phyloP scores from a whole-genome alignment of 92 coral and sea anemone species.

The Hydrozoanthus gracilis region DNA sequence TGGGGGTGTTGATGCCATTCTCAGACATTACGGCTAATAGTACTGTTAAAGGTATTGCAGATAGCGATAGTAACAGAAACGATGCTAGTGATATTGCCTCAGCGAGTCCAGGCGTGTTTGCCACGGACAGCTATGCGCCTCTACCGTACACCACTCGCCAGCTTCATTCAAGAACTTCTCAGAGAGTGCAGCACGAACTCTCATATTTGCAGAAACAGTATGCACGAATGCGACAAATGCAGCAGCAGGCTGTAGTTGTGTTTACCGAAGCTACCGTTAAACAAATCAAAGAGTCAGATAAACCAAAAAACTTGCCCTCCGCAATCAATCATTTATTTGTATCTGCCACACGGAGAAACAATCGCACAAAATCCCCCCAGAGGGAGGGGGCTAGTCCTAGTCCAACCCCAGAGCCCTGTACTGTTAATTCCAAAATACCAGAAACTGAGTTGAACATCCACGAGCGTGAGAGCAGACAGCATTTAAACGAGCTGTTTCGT shows the following conservation, averaged over 20 bases:
- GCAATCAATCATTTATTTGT: slow-evolving; percentile 97
- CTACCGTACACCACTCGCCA: slow-evolving; percentile 75
- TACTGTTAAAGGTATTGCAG: slow-evolving; percentile 58
- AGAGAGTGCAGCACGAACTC: slow-evolving; percentile 69
- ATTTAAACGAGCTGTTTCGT: slow-evolving; percentile 85
- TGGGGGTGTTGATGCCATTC: slow-evolving; percentile 92
- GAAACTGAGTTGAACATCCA: slow-evolving; percentile 80
- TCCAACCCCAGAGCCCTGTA: slow-evolving; percentile 36
- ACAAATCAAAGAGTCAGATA: slow-evolving; percentile 92
- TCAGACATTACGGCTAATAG: slow-evolving; percentile 73
- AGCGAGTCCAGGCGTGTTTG: slow-evolving; percentile 93
- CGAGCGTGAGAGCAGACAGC: slow-evolving; percentile 83
- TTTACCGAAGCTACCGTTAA: slow-evolving; percentile 88
- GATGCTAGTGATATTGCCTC: slow-evolving; percentile 77
- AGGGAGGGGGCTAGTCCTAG: slow-evolving; percentile 49
- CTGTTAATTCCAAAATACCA: slow-evolving; percentile 35
- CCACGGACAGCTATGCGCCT: slow-evolving; percentile 85
- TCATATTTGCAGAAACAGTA: slow-evolving; percentile 88
- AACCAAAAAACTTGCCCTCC: slow-evolving; percentile 73
- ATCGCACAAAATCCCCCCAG: slow-evolving; percentile 61
- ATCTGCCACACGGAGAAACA: slow-evolving; percentile 80
- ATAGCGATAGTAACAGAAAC: slow-evolving; percentile 64
- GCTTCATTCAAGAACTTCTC: slow-evolving; percentile 56
- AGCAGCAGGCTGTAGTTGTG: slow-evolving; percentile 96
- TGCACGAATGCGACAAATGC: slow-evolving; percentile 92